Percentiles rank a stretch among this genome's conserved stretches.
phyloP scores from a whole-genome alignment of 2,797 vertebrate species.

The Cyprinodon diabolis region DNA sequence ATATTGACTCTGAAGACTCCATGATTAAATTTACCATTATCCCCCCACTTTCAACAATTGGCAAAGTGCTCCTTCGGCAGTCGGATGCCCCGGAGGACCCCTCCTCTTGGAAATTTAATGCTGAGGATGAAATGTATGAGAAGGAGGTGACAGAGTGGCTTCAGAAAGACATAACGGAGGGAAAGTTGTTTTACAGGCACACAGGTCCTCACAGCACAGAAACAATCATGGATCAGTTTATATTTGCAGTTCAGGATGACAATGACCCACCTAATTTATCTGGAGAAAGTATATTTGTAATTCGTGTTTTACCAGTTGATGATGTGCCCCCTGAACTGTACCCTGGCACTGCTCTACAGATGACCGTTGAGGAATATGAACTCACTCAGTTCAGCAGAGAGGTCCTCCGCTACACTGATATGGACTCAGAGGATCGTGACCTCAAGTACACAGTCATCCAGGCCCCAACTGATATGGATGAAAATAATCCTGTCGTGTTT shows the following conservation, averaged over 20 bases:
- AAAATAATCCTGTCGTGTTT: slow-evolving; percentile 84
- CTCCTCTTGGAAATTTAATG: slow-evolving; percentile 86
- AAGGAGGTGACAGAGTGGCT: slow-evolving; percentile 89
- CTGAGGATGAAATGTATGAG: slow-evolving; percentile 85
- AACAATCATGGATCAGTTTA: slow-evolving; percentile 85
- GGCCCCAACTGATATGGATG: slow-evolving; percentile 88
- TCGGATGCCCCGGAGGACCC: slow-evolving; percentile 84
- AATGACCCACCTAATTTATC: slow-evolving; percentile 94
- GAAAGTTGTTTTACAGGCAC: slow-evolving; percentile 90
- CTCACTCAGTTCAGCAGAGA: slow-evolving; percentile 88
- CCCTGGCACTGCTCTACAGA: slow-evolving; percentile 85
- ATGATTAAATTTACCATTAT: slow-evolving; percentile 86
- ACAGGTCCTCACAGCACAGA: slow-evolving; percentile 87
- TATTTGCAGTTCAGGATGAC: slow-evolving; percentile 92
- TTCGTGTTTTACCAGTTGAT: slow-evolving; percentile 89
- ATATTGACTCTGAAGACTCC: slow-evolving; percentile 94
- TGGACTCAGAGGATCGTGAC: slow-evolving; percentile 92
- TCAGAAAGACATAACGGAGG: slow-evolving; percentile 90
- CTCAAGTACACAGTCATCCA: slow-evolving; percentile 88
- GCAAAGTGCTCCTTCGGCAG: slow-evolving; percentile 88
- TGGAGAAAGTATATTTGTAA: slow-evolving; percentile 81
- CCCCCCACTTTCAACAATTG: slow-evolving; percentile 76
- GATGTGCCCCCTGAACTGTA: slow-evolving; percentile 88
- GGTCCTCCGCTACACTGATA: slow-evolving; percentile 89
- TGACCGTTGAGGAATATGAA: slow-evolving; percentile 91